Base-by-base conservation (phyloP, 1,140 invertebrate genomes). In the Psix sp. region DNA sequence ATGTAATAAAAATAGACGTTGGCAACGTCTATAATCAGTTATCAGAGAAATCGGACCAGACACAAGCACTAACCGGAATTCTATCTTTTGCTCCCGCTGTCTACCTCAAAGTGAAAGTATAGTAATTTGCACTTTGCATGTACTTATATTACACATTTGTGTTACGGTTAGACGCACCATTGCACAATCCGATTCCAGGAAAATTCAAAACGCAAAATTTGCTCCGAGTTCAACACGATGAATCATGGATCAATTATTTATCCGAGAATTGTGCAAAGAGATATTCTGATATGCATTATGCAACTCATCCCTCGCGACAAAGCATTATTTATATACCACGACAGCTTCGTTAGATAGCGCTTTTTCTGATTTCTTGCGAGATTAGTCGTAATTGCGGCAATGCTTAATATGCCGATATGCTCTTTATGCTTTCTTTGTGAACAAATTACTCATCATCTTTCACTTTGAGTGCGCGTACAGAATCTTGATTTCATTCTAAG, bases 41-140 rank as follows among this genome's bases (percentile, higher is more conserved):
- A 74, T 74, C 71, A 67, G 71, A 68, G 71, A 74, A 74, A 74
- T 74, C 72, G 72, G 40, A 74, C 56, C 48, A 57, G 39, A 45
- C 46, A 21, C 36, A 59, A 73, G 60, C 54, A 59, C 52, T 46
- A 75, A 70, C 59, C 73, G 73, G 73, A 75, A 75, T 75, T 66
- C 62, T 71, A 68, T 68, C 63, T 51, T 51, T 67, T 17, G 48
- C 48, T 46, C 36, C n/a, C 35, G 62, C 52, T 56, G 70, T 60
- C 70, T 60, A 60, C 36, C 24, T 16, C 11, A 17, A 38, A 59
- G 73, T 66, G 73, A 76, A 76, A 76, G 74, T 71, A 67, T 59
- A 67, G 74, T 76, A 76, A 76, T 76, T 72, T 72, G 63, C 74
- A 63, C 74, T 76, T 76, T 76, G 67, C 74, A 76, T 76, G 56